These are phyloP conservation scores for Tetranychus cinnabarinus DNA, from an alignment of 1,140 invertebrate species.

Conservation along the genomic window DNA sequence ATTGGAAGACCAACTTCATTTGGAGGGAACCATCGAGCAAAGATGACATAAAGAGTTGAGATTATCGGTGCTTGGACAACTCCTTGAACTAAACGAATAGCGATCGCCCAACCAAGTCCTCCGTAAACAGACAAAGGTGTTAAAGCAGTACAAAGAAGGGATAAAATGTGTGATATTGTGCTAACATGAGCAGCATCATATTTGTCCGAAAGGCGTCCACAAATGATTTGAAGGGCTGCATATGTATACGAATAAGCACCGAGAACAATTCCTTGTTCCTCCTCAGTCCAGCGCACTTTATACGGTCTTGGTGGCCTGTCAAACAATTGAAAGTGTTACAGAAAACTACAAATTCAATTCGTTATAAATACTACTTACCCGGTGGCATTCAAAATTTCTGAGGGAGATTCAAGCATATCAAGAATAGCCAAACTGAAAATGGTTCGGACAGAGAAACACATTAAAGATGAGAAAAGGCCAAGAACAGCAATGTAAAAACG, in stretches of 20 bases:
- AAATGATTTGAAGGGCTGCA: conserved; percentile 52
- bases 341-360: too few species aligned
- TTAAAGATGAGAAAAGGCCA: too few species aligned
- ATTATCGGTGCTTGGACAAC: neutral
- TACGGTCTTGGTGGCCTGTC: too few species aligned
- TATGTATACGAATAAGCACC: conserved; percentile 70
- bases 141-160: too few species aligned
- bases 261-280: conserved; percentile 30
- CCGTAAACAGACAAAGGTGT: neutral
- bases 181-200: conserved; percentile 11
- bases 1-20: neutral
- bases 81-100: neutral
- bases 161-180: neutral
- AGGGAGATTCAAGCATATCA: too few species aligned
- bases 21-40: neutral
- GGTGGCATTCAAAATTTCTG: too few species aligned
- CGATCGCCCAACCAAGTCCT: neutral
- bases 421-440: too few species aligned
- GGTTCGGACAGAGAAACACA: too few species aligned
- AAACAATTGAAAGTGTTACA: too few species aligned
- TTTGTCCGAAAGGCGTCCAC: conserved; percentile 46
- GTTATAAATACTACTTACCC: too few species aligned
- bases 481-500: too few species aligned
- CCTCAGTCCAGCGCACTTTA: too few species aligned
- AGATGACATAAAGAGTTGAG: neutral